Conservation (phyloP, 1,140 invertebrate genomes). For the Drosophila murphyi region DNA sequence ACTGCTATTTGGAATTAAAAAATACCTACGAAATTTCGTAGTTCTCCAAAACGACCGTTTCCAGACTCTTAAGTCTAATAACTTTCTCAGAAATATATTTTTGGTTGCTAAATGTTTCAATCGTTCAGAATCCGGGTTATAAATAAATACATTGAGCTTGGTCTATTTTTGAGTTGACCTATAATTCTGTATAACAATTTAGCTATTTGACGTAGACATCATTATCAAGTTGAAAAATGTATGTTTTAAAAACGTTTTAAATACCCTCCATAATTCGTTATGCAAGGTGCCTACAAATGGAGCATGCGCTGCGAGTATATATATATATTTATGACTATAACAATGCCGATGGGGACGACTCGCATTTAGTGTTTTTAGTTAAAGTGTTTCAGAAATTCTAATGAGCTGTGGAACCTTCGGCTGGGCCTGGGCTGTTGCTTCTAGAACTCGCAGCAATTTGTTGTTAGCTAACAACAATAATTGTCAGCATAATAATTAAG, state of each 20-base stretch:
- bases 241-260: not conserved
- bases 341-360: slow-evolving; percentile 20
- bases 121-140: too few species aligned
- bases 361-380: slow-evolving; percentile 7
- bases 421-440: slow-evolving; percentile 47
- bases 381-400: slow-evolving; percentile 65
- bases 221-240: not conserved
- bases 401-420: slow-evolving; percentile 66
- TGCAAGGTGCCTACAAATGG: slow-evolving; percentile 52
- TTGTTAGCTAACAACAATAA: slow-evolving; percentile 55
- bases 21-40: not conserved
- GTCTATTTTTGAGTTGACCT: not conserved
- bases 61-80: not conserved
- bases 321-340: slow-evolving; percentile 6
- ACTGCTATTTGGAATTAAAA: not conserved
- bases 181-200: not conserved
- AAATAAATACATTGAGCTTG: too few species aligned
- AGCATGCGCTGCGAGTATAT: slow-evolving; percentile 23
- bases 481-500: slow-evolving; percentile 50
- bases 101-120: too few species aligned
- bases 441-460: slow-evolving; percentile 63
- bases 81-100: too few species aligned
- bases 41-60: not conserved
- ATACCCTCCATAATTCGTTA: slow-evolving; percentile 31
- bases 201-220: not conserved